These are phyloP conservation scores for Brachyalestes nurse DNA, from an alignment of 2,797 vertebrate species.

Conservation along the genomic window DNA sequence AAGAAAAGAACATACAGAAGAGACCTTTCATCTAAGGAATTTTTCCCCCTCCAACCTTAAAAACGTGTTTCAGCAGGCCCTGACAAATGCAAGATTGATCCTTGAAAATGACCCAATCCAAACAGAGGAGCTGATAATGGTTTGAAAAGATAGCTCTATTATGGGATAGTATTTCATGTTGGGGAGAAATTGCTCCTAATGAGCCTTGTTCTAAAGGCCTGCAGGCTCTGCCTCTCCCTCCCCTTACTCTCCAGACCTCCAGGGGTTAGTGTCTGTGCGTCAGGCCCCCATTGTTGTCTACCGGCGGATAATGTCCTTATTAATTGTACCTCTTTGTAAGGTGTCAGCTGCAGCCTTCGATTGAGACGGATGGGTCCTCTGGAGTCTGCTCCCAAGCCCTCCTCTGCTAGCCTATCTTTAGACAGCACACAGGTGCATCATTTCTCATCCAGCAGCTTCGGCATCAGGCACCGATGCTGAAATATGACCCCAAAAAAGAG, in stretches of 20 bases:
- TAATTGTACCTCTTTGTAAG: conserved; percentile 86
- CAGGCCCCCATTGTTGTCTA: conserved; percentile 80
- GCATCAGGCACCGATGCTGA: conserved; percentile 53
- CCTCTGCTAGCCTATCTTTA: conserved; percentile 73
- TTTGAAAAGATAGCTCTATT: conserved; percentile 67
- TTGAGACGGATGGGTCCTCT: conserved; percentile 84
- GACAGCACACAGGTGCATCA: conserved; percentile 74
- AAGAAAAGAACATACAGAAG: conserved; percentile 7
- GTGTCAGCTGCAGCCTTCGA: conserved; percentile 81
- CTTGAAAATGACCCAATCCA: conserved; percentile 62
- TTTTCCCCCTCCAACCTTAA: conserved; percentile 43
- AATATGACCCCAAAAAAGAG: conserved; percentile 43
- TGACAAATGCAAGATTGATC: conserved; percentile 57
- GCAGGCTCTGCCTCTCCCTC: conserved; percentile 63
- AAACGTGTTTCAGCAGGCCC: conserved; percentile 46
- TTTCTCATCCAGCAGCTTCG: conserved; percentile 66
- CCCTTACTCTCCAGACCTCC: conserved; percentile 75
- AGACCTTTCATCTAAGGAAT: conserved; percentile 37
- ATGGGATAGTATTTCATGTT: conserved; percentile 77
- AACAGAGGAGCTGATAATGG: conserved; percentile 64
- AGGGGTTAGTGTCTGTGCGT: conserved; percentile 83
- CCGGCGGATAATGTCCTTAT: conserved; percentile 83
- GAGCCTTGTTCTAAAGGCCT: conserved; percentile 77
- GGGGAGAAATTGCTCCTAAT: conserved; percentile 78
- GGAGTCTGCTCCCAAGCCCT: conserved; percentile 77